A percentile compares a stretch with the other conserved stretches of the same genome.
These are phyloP conservation scores for Magallana nippona DNA, from an alignment of 2,888 invertebrate genomes.

Conservation along the genomic window DNA sequence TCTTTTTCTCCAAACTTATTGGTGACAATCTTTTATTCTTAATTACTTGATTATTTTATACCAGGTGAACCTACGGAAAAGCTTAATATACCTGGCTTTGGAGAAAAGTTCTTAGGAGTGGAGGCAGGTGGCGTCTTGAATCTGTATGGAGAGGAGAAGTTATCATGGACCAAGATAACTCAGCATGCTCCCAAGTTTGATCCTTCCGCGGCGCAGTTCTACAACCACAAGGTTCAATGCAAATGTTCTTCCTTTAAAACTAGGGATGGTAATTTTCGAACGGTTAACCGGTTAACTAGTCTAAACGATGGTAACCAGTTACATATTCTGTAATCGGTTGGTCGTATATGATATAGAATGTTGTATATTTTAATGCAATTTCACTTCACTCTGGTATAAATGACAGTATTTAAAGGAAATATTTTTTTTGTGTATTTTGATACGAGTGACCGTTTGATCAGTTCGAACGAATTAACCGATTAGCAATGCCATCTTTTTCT, in stretches of 20 bases:
- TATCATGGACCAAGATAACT: conserved; percentile 45
- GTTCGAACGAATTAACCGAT: no score
- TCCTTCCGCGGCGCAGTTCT: background rate
- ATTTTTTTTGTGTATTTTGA: no score
- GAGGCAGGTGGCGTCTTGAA: conserved; percentile 36
- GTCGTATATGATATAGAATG: no score
- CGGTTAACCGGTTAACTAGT: background rate
- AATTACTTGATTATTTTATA: background rate
- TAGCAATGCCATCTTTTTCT: no score
- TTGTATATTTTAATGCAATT: no score
- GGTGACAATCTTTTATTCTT: background rate
- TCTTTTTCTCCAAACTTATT: background rate
- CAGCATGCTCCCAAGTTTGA: background rate
- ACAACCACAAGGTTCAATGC: background rate
- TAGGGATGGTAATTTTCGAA: background rate
- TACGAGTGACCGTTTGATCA: no score
- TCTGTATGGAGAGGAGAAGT: conserved; percentile 45
- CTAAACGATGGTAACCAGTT: background rate
- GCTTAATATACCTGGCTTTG: conserved; percentile 30
- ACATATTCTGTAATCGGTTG: no score
- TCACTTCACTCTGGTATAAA: no score
- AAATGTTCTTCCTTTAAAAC: background rate
- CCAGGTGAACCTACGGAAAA: conserved; percentile 29
- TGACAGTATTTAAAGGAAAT: no score
- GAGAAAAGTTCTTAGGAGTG: conserved; percentile 44